Evolutionary conservation across 2,797 vertebrate species (phyloP), one percentile per base, ranked within the genome.

Genomic region (Periophthalmus magnuspinnatus): DNA sequence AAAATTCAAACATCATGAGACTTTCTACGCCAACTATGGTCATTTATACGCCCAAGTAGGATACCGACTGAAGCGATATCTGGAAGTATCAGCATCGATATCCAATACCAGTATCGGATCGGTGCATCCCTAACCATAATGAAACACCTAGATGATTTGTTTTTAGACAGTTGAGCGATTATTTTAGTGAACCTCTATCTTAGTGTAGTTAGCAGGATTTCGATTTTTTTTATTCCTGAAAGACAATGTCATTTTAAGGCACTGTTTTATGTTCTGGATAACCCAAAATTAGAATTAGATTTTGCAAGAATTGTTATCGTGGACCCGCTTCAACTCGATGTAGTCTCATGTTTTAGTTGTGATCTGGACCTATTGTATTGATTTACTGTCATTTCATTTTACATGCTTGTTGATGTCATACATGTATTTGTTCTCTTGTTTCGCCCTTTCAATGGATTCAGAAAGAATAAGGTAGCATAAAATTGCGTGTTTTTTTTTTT

Each of bases 331-430:
- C 28, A 65, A 50, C 61, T 56, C 45, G 45, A n/a, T 72, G 57
- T 76, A 72, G 33, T 81, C 67, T 70, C 63, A 62, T 17, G 38
- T 55, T 55, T 55, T 65, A 10, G 24, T 59, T 73, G 34, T 72
- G 67, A 47, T 72, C 33, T 71, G 16, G 57, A 48, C 62, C 63
- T 74, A 65, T 67, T 66, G 28, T 64, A 14, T 21, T 70, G 69
- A 62, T 41, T 75, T 70, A 22, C 85, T 70, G 66, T 58, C 22
- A 48, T 69, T 47, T 54, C 48, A 6, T 16, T 32, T 57, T 57
- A 57, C 55, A 57, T 32, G 55, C 24, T 32, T 57, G 55, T 57
- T 57, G 55, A 57, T 57, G 52, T 55, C 52, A 55, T 28, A 22
- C 11, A 57, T 57, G 22, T 6, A 32, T 17, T 57, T 54, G 21